These are phyloP conservation scores for Osedax frankpressi DNA, from an alignment of 2,888 invertebrate genomes.

Conservation along the genomic window DNA sequence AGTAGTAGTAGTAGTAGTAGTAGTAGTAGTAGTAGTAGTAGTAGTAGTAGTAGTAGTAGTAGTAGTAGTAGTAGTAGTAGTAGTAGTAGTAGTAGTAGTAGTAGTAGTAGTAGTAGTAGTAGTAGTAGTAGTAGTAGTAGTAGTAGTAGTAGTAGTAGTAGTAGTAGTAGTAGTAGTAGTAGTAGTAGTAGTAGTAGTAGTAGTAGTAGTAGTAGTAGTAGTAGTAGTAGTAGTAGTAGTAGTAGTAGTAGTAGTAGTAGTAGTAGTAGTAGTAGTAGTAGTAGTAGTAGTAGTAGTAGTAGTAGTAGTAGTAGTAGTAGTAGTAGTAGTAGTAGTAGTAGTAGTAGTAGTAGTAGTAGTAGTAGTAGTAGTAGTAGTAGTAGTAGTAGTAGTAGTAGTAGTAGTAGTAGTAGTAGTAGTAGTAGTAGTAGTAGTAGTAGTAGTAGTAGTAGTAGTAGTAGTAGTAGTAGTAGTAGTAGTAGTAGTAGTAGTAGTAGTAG, in stretches of 20 bases:
- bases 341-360: not conserved
- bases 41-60: constrained; percentile 1
- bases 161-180: constrained; percentile 13
- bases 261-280: constrained; percentile 19
- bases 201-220: constrained; percentile 7
- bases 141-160: constrained; percentile 12
- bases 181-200: constrained; percentile 13
- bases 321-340: constrained; percentile 20
- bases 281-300: not conserved
- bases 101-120: not conserved
- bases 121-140: constrained; percentile 6
- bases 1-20: constrained; percentile 5
- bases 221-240: constrained; percentile 8
- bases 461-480: not conserved
- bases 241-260: constrained; percentile 9
- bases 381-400: constrained; percentile 21
- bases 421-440: not conserved
- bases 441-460: constrained; percentile 20
- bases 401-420: not conserved
- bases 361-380: not conserved
- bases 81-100: constrained; percentile 3
- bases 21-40: constrained; percentile 6
- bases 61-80: constrained; percentile 3
- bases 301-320: not conserved
- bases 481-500: not conserved